Base-by-base conservation (phyloP, 2,888 invertebrate genomes). In the Osmoderma eremita region DNA sequence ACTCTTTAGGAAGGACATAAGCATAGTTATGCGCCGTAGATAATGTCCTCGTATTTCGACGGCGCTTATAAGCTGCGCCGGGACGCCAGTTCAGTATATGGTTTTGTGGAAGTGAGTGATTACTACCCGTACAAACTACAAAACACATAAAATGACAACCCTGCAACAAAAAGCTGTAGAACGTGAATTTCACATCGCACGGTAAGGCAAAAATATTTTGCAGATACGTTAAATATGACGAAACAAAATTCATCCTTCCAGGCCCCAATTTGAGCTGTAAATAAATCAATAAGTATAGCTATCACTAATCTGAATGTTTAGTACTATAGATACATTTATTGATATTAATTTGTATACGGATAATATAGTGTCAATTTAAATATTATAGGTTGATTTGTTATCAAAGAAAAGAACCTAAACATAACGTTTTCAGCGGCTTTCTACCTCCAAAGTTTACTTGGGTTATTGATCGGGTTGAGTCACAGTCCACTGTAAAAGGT, bases 151-250 rank as follows among this genome's bases (percentile, higher is more conserved):
- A 30, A 61, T 61, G 58, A 61, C 58, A 30, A 61, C 58, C 17
- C 45, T 61, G 15, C 58, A 61, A 30, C 58, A 61, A 13, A 75
- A 75, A 71, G 75, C 70, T 63, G 70, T 75, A 10, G 69, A 73
- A 41, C 72, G 72, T 51, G 76, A 77, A 68, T 77, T 76, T 69
- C 72, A 72, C 20, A 76, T 76, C 56, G 70, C 71, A 51, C 72
- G 75, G 72, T 72, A 69, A 69, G 73, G n/a, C 24, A 61, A 30
- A 15, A 12, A 41, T 45, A 30, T 56, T 49, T 56, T 56, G n/a
- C 18, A 39, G 6, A 22, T 38, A 54, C 45, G 30, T 48, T 30
- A 30, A 30, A 30, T 30, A 30, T 30, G 5, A 5, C 30, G 30
- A 30, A 30, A 2, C 10, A 30, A 41, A 18, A 2, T 58, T 20